A percentile compares a stretch with the other conserved stretches of the same genome.
phyloP scores from a whole-genome alignment of 2,113 vertebrate species.

The Hippocampus guttulatus region DNA sequence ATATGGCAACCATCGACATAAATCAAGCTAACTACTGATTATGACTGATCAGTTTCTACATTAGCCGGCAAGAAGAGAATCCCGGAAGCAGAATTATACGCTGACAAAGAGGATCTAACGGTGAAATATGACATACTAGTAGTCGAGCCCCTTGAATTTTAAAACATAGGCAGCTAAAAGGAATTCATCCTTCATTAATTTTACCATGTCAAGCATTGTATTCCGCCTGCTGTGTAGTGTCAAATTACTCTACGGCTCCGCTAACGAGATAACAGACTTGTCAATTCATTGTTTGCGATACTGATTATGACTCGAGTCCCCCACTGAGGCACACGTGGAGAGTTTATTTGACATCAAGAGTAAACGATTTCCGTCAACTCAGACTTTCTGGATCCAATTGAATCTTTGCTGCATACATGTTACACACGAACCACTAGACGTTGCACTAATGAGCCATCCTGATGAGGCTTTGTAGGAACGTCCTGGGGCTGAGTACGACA shows the following conservation, averaged over 20 bases:
- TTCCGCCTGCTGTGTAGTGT: background rate
- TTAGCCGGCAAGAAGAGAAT: background rate
- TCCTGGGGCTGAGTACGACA: constrained; percentile 4
- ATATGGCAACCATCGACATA: background rate
- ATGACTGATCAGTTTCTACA: background rate
- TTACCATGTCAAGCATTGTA: background rate
- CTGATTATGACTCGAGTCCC: background rate
- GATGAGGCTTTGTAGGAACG: background rate
- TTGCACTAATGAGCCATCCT: constrained; percentile 8
- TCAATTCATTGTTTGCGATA: background rate
- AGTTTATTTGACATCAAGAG: constrained; percentile 1
- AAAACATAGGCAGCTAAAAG: background rate
- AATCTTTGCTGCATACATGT: constrained; percentile 1
- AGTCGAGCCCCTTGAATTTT: background rate
- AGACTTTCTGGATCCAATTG: background rate
- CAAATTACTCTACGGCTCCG: background rate
- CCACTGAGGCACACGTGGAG: background rate
- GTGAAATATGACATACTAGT: background rate
- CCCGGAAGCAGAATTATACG: background rate
- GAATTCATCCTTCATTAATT: background rate
- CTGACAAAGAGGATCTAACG: background rate
- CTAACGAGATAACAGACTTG: background rate
- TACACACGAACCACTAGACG: constrained; percentile 1
- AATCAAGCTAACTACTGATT: background rate
- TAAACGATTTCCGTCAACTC: background rate